phyloP scores from a whole-genome alignment of 2,888 invertebrate species.

The Stegana nigrithorax region DNA sequence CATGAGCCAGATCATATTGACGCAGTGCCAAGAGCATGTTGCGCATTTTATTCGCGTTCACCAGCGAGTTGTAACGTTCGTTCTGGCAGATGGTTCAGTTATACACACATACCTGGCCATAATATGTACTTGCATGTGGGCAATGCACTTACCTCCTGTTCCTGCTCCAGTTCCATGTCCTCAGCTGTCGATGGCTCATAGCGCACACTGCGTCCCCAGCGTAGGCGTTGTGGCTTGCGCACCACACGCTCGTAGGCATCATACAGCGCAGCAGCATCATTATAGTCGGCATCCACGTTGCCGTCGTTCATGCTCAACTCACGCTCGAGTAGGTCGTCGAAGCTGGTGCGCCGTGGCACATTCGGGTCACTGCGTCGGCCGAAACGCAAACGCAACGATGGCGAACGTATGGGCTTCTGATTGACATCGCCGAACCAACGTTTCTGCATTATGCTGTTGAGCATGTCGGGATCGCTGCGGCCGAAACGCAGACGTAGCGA shows the following conservation, averaged over 20 bases:
- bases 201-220: constrained; percentile 58
- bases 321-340: constrained; percentile 51
- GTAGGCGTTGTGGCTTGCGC: constrained; percentile 58
- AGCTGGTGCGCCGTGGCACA: constrained; percentile 65
- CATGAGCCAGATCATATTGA: constrained; percentile 38
- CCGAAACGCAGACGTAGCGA: constrained; percentile 83
- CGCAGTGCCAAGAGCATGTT: constrained; percentile 54
- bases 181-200: constrained; percentile 1
- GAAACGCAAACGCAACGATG: constrained; percentile 81
- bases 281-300: constrained; percentile 5
- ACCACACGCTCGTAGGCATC: constrained; percentile 47
- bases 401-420: constrained; percentile 78
- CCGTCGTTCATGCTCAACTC: constrained; percentile 46
- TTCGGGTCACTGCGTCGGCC: constrained; percentile 81
- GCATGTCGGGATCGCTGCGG: constrained; percentile 75
- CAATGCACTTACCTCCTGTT: constrained; percentile 31
- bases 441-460: constrained; percentile 55
- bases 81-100: background rate
- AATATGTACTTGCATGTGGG: background rate
- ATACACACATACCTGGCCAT: background rate
- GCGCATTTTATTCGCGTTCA: constrained; percentile 50
- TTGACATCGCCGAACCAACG: constrained; percentile 73
- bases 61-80: constrained; percentile 2
- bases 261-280: constrained; percentile 36
- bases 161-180: constrained; percentile 9